Evolutionary conservation across 23 tunicate genomes (phyloP).

Genomic region (Aplidium turbinatum): DNA sequence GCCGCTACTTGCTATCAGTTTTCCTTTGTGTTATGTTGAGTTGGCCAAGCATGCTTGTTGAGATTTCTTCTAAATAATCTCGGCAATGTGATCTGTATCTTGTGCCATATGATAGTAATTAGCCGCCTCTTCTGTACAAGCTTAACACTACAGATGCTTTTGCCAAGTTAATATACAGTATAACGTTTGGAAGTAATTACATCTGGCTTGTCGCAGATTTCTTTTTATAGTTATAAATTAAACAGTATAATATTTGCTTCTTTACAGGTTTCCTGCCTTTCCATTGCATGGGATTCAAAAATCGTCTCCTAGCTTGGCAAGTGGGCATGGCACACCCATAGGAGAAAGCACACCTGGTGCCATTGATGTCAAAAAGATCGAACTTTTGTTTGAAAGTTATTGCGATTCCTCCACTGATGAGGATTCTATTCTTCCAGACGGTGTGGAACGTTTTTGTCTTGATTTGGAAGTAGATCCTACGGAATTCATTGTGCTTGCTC

Average conservation of each 20-base stretch:
- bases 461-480: slow-evolving; percentile 82
- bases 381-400: slow-evolving; percentile 43
- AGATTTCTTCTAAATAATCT: too few species aligned
- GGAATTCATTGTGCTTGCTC: slow-evolving; percentile 68
- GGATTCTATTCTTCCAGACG: slow-evolving; percentile 62
- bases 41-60: too few species aligned
- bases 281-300: slow-evolving; percentile 86
- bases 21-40: too few species aligned
- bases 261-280: slow-evolving; percentile 67
- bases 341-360: not conserved
- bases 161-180: too few species aligned
- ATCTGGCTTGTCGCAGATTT: not conserved
- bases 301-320: slow-evolving; percentile 52
- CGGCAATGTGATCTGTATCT: not conserved
- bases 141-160: too few species aligned
- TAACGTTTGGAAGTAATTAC: too few species aligned
- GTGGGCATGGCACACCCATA: slow-evolving; percentile 27
- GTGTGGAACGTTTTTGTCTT: slow-evolving; percentile 58
- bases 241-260: not conserved
- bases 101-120: not conserved
- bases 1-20: too few species aligned
- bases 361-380: slow-evolving; percentile 30
- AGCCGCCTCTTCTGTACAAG: not conserved
- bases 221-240: not conserved
- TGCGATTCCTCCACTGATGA: slow-evolving; percentile 39